phyloP scores from a whole-genome alignment of 2,888 invertebrate genomes.

The Diogma glabrata region DNA sequence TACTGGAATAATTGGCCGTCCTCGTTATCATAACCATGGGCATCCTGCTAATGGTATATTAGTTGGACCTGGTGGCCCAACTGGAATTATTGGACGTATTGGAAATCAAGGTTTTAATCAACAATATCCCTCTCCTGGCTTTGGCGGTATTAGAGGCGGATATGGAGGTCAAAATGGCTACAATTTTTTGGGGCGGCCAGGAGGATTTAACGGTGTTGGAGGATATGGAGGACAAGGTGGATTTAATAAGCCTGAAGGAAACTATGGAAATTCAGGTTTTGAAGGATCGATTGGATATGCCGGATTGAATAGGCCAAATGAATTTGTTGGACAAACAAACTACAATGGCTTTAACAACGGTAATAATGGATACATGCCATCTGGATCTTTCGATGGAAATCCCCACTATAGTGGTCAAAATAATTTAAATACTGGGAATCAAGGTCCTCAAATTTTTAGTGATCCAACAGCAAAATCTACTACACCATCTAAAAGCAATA shows the following conservation, averaged over 20 bases:
- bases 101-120: no score
- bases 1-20: conserved; percentile 39
- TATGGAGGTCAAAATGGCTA: conserved; percentile 12
- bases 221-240: conserved; percentile 13
- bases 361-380: no score
- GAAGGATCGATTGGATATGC: conserved; percentile 17
- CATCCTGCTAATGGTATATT: conserved; percentile 29
- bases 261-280: conserved; percentile 14
- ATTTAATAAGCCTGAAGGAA: conserved; percentile 9
- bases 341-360: background rate
- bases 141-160: conserved; percentile 12
- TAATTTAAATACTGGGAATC: background rate
- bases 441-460: conserved; percentile 5
- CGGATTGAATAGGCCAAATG: background rate
- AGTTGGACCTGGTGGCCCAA: conserved; percentile 43
- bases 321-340: background rate
- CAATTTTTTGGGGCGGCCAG: conserved; percentile 10
- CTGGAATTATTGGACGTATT: conserved; percentile 38
- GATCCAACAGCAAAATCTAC: background rate
- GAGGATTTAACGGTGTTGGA: conserved; percentile 8
- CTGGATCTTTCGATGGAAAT: background rate
- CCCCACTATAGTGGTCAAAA: background rate
- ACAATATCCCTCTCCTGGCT: no score
- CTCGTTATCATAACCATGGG: conserved; percentile 11
- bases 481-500: background rate